Conservation (phyloP, 2,113 vertebrate species). For the Rana temporaria region DNA sequence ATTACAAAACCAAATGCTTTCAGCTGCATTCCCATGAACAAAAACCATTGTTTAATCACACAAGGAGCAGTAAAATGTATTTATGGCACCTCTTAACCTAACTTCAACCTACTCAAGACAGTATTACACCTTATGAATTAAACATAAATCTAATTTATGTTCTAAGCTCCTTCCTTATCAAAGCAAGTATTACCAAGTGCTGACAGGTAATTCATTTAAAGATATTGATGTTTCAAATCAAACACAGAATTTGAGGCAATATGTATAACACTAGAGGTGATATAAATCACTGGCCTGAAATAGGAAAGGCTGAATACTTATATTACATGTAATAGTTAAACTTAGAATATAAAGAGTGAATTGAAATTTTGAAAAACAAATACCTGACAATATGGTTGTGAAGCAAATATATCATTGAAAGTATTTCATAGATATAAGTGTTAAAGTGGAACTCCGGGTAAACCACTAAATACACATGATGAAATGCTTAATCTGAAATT, state of each 20-base stretch:
- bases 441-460: too few species aligned
- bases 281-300: conserved; percentile 71
- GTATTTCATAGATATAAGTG: too few species aligned
- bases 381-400: too few species aligned
- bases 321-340: not conserved
- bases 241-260: conserved; percentile 68
- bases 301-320: not conserved
- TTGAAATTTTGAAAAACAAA: too few species aligned
- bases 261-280: conserved; percentile 60
- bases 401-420: too few species aligned
- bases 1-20: not conserved
- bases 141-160: conserved; percentile 81
- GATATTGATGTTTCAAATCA: conserved; percentile 75
- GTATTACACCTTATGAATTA: conserved; percentile 77
- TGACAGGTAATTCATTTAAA: conserved; percentile 77
- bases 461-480: too few species aligned
- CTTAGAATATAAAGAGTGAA: not conserved
- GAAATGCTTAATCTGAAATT: too few species aligned
- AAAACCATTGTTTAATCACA: conserved; percentile 67
- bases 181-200: conserved; percentile 72
- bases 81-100: conserved; percentile 71
- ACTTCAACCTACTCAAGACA: conserved; percentile 71
- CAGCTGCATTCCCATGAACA: conserved; percentile 1
- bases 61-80: conserved; percentile 74
- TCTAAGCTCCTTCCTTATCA: conserved; percentile 72